Evolutionary conservation across 2,113 vertebrate genomes (phyloP).

Genomic region (cat (Felis catus)): F.catus_Fca126_mat1.0 CM031419.1:142182501-142183000

Average conservation of each 20-base stretch:
- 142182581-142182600: neutral
- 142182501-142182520: neutral
- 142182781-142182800: slow-evolving; percentile 88
- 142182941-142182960: slow-evolving; percentile 84
- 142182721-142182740: neutral
- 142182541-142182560: neutral
- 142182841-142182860: slow-evolving; percentile 91
- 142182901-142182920: slow-evolving; percentile 92
- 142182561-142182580: neutral
- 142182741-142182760: slow-evolving; percentile 92
- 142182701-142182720: neutral
- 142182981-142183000: neutral
- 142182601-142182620: neutral
- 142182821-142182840: slow-evolving; percentile 86
- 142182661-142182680: neutral
- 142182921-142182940: slow-evolving; percentile 94
- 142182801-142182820: slow-evolving; percentile 88
- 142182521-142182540: neutral
- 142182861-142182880: slow-evolving; percentile 92
- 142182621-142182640: neutral
- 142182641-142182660: neutral
- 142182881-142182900: slow-evolving; percentile 92
- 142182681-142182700: neutral
- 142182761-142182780: slow-evolving; percentile 90
- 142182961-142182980: neutral